Conservation (phyloP, 2,797 vertebrate species). For the Aeoliscus strigatus region DNA sequence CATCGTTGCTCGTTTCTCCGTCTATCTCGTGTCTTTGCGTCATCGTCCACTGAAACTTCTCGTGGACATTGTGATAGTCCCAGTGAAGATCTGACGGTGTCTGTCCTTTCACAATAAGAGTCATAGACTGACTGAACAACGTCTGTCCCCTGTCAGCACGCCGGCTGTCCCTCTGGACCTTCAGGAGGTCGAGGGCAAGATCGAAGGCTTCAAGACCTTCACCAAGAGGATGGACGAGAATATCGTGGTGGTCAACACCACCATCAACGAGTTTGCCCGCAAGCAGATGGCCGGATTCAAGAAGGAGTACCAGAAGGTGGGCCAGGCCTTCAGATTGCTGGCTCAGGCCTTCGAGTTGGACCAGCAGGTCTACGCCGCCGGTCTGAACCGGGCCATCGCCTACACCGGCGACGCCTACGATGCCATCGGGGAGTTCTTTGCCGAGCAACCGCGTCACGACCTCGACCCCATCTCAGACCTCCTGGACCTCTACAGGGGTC, state of each 20-base stretch:
- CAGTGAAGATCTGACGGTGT: no score
- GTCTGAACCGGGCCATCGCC: conserved; percentile 92
- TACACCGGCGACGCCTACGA: conserved; percentile 93
- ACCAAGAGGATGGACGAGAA: conserved; percentile 97
- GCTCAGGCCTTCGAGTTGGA: conserved; percentile 96
- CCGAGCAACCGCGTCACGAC: conserved; percentile 92
- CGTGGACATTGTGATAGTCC: no score
- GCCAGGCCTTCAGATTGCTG: conserved; percentile 88
- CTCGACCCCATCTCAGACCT: conserved; percentile 93
- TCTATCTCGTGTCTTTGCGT: no score
- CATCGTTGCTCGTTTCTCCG: no score
- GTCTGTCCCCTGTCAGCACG: no score
- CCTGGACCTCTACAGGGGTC: conserved; percentile 93
- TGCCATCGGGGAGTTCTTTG: conserved; percentile 90
- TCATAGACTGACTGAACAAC: no score
- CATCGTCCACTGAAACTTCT: no score
- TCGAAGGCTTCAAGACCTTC: conserved; percentile 93
- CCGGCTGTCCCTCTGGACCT: conserved; percentile 81
- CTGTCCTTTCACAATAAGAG: no score
- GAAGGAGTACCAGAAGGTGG: conserved; percentile 98
- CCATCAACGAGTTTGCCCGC: conserved; percentile 87
- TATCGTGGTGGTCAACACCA: conserved; percentile 87
- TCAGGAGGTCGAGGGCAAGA: conserved; percentile 93
- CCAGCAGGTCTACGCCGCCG: conserved; percentile 86
- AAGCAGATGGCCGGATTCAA: conserved; percentile 95